Percentiles rank a stretch among this genome's conserved stretches.
Evolutionary conservation across 2,113 vertebrate species (phyloP).

Genomic region (Chaetodon auriga): DNA sequence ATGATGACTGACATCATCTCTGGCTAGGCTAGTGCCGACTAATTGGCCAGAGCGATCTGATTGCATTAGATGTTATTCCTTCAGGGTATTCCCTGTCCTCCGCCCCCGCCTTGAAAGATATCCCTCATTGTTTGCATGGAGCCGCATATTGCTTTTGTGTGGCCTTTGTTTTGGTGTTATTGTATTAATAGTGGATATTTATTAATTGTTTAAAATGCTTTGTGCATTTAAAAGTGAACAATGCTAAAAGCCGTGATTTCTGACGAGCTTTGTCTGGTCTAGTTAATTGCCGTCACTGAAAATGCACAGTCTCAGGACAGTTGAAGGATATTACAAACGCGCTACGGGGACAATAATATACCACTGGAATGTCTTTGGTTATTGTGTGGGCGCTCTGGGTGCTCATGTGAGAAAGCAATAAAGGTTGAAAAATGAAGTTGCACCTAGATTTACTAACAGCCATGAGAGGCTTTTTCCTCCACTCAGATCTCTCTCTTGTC

Average conservation of each 20-base stretch:
- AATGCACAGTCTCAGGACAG: constrained; percentile 49
- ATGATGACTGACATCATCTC: constrained; percentile 77
- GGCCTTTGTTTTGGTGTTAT: constrained; percentile 32
- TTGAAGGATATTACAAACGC: constrained; percentile 57
- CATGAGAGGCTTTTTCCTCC: constrained; percentile 40
- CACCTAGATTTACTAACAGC: constrained; percentile 62
- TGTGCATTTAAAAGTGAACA: constrained; percentile 31
- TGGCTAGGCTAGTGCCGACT: constrained; percentile 65
- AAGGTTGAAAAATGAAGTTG: constrained; percentile 71
- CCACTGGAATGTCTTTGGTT: constrained; percentile 57
- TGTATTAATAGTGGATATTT: constrained; percentile 31
- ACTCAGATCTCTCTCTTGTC: constrained; percentile 23
- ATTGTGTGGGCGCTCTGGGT: constrained; percentile 62
- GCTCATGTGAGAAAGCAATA: constrained; percentile 66
- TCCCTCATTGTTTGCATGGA: constrained; percentile 59
- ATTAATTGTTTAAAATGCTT: constrained; percentile 21
- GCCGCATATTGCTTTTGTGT: constrained; percentile 56
- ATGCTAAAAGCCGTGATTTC: constrained; percentile 47
- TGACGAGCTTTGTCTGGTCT: constrained; percentile 37
- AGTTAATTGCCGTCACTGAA: constrained; percentile 59
- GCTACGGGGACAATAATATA: constrained; percentile 46
- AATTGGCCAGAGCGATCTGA: constrained; percentile 75
- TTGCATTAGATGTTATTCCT: constrained; percentile 77
- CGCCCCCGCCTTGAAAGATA: constrained; percentile 60
- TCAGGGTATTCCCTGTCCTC: constrained; percentile 71